Base-by-base conservation (phyloP, 2,797 vertebrate genomes). In the Lateolabrax maculatus region DNA sequence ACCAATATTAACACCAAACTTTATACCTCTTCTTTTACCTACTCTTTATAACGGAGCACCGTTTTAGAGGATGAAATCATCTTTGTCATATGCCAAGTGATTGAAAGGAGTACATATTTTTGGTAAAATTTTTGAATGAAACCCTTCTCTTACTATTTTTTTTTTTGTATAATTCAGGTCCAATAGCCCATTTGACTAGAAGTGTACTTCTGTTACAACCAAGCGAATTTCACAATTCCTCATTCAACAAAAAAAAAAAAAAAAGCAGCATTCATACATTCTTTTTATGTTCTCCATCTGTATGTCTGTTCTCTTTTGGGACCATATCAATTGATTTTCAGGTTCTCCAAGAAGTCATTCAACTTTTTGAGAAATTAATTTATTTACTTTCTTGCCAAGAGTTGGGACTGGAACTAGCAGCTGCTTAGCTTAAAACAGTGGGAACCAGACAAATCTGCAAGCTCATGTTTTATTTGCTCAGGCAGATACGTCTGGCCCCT, bases 231-330 rank as follows among this genome's bases (percentile, higher is more conserved):
- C 37, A 58, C 68, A 64, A 37, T n/a, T n/a, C n/a, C 11, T 77
- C 46, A 49, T 73, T 71, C 25, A 77, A 75, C 65, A 74, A n/a
- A n/a, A n/a, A n/a, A n/a, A n/a, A n/a, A n/a, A n/a, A n/a, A n/a
- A n/a, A n/a, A n/a, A n/a, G n/a, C 78, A 77, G 69, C 62, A 74
- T 82, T 56, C 64, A 29, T 75, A 89, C 86, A 85, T 88, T 89
- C 39, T 44, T 78, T 62, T 79, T 37, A n/a, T 60, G 25, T 41
- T 58, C 23, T 58, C 60, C 44, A 10, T 78, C 27, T 57, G 44
- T 25, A 12, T 71, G 31, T 13, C 48, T 56, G 36, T 25, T 68
- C 6, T 61, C 27, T 66, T 53, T 43, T 75, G 27, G 49, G 53
- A 65, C 56, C 44, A 25, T 56, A 23, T 61, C 37, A 63, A 41